phyloP scores from a whole-genome alignment of 2,113 vertebrate species.

The Polypterus senegalus region DNA sequence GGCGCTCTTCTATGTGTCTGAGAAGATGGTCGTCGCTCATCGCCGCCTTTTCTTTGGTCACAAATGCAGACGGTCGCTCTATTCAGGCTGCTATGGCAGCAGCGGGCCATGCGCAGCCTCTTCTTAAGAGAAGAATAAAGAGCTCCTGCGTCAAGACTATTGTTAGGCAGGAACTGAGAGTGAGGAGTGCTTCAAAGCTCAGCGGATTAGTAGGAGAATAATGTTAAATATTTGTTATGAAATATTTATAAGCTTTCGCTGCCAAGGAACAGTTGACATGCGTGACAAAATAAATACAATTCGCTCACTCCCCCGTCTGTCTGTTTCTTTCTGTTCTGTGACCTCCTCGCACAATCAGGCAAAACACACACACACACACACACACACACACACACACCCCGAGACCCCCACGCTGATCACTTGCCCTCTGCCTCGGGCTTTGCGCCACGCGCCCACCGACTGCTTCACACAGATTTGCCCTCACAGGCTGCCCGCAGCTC shows the following conservation, averaged over 20 bases:
- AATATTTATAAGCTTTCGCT: slow-evolving; percentile 63
- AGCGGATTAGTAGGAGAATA: slow-evolving; percentile 56
- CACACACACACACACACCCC: too few species aligned
- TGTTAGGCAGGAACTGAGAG: slow-evolving; percentile 61
- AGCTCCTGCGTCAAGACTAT: slow-evolving; percentile 53
- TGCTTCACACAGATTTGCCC: too few species aligned
- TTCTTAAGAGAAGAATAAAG: slow-evolving; percentile 46
- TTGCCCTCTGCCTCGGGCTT: too few species aligned
- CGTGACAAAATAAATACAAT: slow-evolving; percentile 43
- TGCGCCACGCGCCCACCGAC: too few species aligned
- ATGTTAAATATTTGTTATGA: slow-evolving; percentile 66
- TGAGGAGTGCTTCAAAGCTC: slow-evolving; percentile 57
- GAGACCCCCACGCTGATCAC: too few species aligned
- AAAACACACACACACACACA: slow-evolving; percentile 5
- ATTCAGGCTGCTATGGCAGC: slow-evolving; percentile 59
- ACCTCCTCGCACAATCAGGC: neutral
- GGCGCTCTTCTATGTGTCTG: too few species aligned
- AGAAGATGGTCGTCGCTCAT: too few species aligned
- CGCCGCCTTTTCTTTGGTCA: neutral
- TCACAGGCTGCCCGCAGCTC: too few species aligned
- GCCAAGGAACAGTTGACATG: slow-evolving; percentile 35
- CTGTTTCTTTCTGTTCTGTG: too few species aligned
- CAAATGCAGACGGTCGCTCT: slow-evolving; percentile 37
- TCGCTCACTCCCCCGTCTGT: slow-evolving; percentile 13
- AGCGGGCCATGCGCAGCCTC: slow-evolving; percentile 39